These are phyloP conservation scores for Eurypyga helias DNA, from an alignment of 2,113 vertebrate species.

Conservation along the genomic window DNA sequence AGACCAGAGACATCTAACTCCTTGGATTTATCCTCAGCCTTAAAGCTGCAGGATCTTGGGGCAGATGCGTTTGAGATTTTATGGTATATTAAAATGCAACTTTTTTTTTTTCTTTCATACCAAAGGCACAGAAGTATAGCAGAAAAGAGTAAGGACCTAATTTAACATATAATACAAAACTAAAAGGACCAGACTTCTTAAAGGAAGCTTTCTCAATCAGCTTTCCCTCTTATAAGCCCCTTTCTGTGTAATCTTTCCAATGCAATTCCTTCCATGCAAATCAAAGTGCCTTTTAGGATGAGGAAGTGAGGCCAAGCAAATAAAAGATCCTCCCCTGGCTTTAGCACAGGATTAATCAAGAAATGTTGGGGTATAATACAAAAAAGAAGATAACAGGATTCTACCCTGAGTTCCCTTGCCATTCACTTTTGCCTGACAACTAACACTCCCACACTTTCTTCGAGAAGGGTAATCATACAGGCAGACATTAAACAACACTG, in stretches of 20 bases:
- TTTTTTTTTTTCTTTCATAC: neutral
- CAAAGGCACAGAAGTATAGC: neutral
- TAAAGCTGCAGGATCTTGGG: neutral
- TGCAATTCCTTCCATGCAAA: slow-evolving; percentile 33
- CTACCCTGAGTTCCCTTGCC: neutral
- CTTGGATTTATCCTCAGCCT: neutral
- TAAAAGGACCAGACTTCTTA: neutral
- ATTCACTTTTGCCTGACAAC: neutral
- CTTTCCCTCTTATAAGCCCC: slow-evolving; percentile 26
- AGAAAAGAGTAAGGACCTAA: slow-evolving; percentile 4
- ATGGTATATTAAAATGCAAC: neutral
- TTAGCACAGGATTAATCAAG: slow-evolving; percentile 6
- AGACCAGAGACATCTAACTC: neutral
- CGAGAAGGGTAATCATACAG: neutral
- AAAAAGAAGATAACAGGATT: neutral
- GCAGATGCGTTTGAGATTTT: neutral
- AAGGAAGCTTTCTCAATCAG: slow-evolving; percentile 17
- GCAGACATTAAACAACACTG: neutral
- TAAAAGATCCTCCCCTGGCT: neutral
- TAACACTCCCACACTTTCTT: neutral
- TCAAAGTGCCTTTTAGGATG: slow-evolving; percentile 18
- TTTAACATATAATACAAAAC: neutral
- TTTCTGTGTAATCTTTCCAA: slow-evolving; percentile 37
- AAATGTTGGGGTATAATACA: neutral
- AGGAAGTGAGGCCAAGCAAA: neutral